Conservation (phyloP, 1,140 invertebrate genomes). For the Pollicipes pollicipes region DNA sequence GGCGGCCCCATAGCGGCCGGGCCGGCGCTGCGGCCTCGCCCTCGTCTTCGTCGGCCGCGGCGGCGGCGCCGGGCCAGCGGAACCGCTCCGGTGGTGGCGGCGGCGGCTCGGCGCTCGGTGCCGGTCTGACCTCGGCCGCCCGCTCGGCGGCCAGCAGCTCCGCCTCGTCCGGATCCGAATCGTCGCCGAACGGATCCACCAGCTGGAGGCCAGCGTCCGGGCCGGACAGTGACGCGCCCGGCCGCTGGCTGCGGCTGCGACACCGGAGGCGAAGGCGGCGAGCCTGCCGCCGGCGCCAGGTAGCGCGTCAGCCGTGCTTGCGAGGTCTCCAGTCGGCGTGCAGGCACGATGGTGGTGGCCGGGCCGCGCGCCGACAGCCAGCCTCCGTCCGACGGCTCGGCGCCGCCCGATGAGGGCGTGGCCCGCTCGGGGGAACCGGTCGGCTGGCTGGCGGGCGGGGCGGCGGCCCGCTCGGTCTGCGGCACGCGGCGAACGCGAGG, state of each 20-base stretch:
- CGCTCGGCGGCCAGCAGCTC: not conserved
- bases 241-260: too few species aligned
- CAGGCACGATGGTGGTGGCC: not conserved
- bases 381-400: not conserved
- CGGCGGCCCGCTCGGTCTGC: too few species aligned
- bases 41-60: not conserved
- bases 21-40: not conserved
- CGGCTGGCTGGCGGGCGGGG: too few species aligned
- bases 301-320: not conserved
- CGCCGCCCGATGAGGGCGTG: too few species aligned
- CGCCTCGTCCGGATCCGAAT: not conserved
- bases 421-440: too few species aligned
- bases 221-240: not conserved
- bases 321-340: not conserved
- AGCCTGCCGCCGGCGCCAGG: not conserved
- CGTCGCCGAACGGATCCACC: slow-evolving; percentile 3
- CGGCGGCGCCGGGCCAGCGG: not conserved
- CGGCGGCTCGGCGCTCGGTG: not conserved
- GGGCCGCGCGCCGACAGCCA: not conserved
- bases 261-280: too few species aligned
- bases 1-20: not conserved
- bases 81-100: not conserved
- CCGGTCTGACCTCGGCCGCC: not conserved
- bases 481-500: too few species aligned
- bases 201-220: not conserved